Base-by-base conservation (phyloP, 2,113 vertebrate genomes). In the Loxodonta africana region DNA sequence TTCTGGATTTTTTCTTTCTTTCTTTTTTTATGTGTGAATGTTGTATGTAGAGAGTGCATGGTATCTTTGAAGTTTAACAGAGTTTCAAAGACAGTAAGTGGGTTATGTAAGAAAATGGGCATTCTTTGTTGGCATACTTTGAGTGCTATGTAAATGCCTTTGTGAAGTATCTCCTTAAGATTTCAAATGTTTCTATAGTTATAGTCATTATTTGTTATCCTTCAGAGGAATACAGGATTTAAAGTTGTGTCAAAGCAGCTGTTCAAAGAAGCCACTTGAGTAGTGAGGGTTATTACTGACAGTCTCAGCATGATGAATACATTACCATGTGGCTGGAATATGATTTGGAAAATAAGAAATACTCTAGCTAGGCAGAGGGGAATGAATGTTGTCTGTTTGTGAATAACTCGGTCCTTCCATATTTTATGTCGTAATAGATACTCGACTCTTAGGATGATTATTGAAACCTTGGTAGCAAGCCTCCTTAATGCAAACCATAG, bases 211-310 rank as follows among this genome's bases (percentile, higher is more conserved):
- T 97, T 97, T 98, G 26, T 91, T 96, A 69, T 71, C 46, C 90
- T 91, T 97, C 62, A 80, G 88, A 97, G 94, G 37, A 96, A 94
- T 90, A 28, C 44, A 10, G 67, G 60, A 33, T 14, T 95, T 97
- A n/a, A 94, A 98, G 87, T 26, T 18, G 1, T 76, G 21, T 78
- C 26, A 82, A 90, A 95, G 53, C 86, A 95, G 90, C 77, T 85
- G 77, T 90, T 98, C 73, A 77, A 97, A 95, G 80, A 97, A 96
- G 80, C 28, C 94, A 95, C 80, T 97, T 92, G 44, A 96, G 80
- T 73, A 90, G 91, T 81, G 48, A 95, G 87, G 51, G 84, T 94
- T 83, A 94, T 41, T 95, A 92, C 94, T 95, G 96, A 82, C 90
- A 95, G 71, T 91, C 95, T 97, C 94, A 95, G 90, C 0, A 0